Base-by-base conservation (phyloP, 2,888 invertebrate species). In the Hypercompe scribonia region DNA sequence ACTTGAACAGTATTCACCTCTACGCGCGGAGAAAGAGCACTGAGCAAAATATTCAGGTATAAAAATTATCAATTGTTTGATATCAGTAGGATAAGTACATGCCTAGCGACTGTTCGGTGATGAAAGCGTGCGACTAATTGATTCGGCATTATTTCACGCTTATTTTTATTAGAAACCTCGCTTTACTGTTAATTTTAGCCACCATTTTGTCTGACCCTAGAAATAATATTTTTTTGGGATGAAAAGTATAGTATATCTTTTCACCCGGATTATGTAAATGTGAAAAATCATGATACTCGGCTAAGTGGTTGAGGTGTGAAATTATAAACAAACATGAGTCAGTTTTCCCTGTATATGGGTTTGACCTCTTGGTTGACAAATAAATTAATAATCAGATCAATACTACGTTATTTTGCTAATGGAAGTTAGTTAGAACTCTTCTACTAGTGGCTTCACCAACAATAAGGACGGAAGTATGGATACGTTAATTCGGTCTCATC, bases 31-130 rank as follows among this genome's bases (percentile, higher is more conserved):
- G 73, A 75, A 77, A 78, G 76, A 79, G 65, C 75, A 84, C 86
- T 83, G 84, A 81, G 69, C 75, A 73, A 74, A 54, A 73, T 81
- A 71, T 80, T 84, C 74, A 63, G 33, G 78, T 78, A 80, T 71
- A 76, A 80, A 76, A 79, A 78, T 73, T 84, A 84, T 85, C 84
- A 85, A 78, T 82, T 85, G 79, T 79, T 80, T 82, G 79, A 79
- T 85, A 86, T 86, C 85, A 81, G 77, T 76, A 82, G 76, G 84
- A 68, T 69, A 68, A 54, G 65, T 28, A 28, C 75, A 78, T 67
- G 81, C 77, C 64, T 31, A 63, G 68, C 83, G 81, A 74, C 76
- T 71, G 68, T 75, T 61, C 21, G 65, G 66, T n/a, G 36, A n/a
- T 3, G 21, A 76, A 73, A 76, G 21, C 42, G 31, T 73, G 34